These are phyloP conservation scores for Capitella teleta DNA, from an alignment of 1,140 invertebrate species.

Conservation along the genomic window DNA sequence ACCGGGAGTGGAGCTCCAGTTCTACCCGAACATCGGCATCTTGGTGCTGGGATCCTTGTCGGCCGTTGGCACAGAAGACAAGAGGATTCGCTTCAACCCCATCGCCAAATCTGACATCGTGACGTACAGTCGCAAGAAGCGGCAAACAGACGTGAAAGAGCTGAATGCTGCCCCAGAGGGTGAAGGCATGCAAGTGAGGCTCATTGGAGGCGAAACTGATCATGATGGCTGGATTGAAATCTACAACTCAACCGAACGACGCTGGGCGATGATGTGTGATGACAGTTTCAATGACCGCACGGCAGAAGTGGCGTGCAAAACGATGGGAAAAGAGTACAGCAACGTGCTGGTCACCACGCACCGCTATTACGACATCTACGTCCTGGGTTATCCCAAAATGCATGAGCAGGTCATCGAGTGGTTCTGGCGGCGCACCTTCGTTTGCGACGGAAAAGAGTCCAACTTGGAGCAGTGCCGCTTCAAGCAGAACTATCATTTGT, in stretches of 20 bases:
- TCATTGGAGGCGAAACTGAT: conserved; percentile 20
- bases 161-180: background rate
- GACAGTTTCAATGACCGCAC: conserved; percentile 60
- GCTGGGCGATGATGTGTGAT: conserved; percentile 97
- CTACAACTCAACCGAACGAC: conserved; percentile 84
- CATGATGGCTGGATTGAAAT: conserved; percentile 75
- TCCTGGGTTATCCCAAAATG: conserved; percentile 25
- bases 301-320: conserved; percentile 67
- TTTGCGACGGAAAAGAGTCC: conserved; percentile 69
- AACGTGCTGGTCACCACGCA: conserved; percentile 53
- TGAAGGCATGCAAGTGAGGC: conserved; percentile 5
- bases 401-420: conserved; percentile 39
- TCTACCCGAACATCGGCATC: conserved; percentile 92
- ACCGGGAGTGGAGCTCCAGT: conserved; percentile 83
- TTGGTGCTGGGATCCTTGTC: conserved; percentile 84
- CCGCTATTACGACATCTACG: conserved; percentile 32
- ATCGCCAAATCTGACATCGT: conserved; percentile 18
- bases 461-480: conserved; percentile 30
- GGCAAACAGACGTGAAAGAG: background rate
- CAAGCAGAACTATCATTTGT: conserved; percentile 51
- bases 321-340: conserved; percentile 78
- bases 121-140: background rate
- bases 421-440: conserved; percentile 84
- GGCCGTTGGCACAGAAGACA: conserved; percentile 64
- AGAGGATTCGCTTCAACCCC: conserved; percentile 76